phyloP scores from a whole-genome alignment of 2,113 vertebrate genomes.

The Pseudorhombus dupliciocellatus region DNA sequence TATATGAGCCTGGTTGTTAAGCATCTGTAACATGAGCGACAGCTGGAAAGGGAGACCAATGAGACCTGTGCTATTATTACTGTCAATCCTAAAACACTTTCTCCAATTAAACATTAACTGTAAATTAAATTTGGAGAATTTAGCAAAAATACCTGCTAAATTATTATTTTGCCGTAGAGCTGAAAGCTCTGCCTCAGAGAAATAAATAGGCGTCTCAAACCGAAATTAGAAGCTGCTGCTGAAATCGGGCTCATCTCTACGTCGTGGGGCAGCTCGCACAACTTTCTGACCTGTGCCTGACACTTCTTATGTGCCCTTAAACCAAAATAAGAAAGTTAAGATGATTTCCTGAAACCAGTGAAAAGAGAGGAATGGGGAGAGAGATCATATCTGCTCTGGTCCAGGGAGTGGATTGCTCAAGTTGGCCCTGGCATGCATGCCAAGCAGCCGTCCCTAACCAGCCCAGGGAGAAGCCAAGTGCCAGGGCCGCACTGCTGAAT shows the following conservation, averaged over 20 bases:
- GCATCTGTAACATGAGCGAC: conserved; percentile 48
- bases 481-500: conserved; percentile 90
- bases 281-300: background rate
- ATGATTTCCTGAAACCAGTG: conserved; percentile 19
- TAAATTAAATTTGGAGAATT: background rate
- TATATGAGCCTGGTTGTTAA: background rate
- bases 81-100: background rate
- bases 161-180: background rate
- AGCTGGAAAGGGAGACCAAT: conserved; percentile 13
- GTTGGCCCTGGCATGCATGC: conserved; percentile 84
- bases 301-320: background rate
- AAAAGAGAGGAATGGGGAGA: conserved; percentile 49
- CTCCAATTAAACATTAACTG: conserved; percentile 10
- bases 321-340: background rate
- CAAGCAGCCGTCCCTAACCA: conserved; percentile 81
- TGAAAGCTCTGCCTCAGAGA: background rate
- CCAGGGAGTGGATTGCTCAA: conserved; percentile 82
- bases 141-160: background rate
- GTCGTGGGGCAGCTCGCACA: background rate
- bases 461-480: conserved; percentile 85
- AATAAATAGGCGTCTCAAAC: background rate
- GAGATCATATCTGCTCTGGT: conserved; percentile 53
- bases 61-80: conserved; percentile 14
- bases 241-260: background rate
- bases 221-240: background rate